Evolutionary conservation across 2,888 invertebrate species (phyloP), one percentile per base, ranked within the genome.

Genomic region (Clitarchus hookeri): DNA sequence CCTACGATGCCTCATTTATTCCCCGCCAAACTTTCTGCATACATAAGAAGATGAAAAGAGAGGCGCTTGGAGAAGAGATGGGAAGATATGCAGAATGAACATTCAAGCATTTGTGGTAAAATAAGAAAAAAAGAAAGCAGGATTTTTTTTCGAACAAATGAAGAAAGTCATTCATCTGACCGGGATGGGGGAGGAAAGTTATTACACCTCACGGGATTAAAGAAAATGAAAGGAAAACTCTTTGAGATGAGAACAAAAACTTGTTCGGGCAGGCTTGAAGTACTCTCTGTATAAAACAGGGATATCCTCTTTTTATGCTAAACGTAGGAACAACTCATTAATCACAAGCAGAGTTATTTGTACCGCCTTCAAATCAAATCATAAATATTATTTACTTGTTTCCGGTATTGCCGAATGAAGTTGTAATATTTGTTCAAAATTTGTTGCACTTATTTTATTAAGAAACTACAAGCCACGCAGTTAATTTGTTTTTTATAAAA

Each of bases 111-210:
- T 65, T 65, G 65, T 65, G 65, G 65, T 11, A 65, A 65, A 65
- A 65, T 65, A 65, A 23, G 25, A 82, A 27, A 82, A 82, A 82
- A 23, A 82, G 25, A 36, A 26, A 82, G 27, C 23, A 82, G 11
- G 23, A 82, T 25, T 36, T 65, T 65, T 80, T 80, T 27, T 27
- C 44, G 80, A 82, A 82, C 36, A 82, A 82, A 82, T 82, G 82
- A 82, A 82, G 82, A 82, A 82, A 82, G 82, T 82, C 82, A 82
- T 82, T 82, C 82, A 82, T 82, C 82, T 82, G 82, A 82, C 82
- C 82, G 27, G 82, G 25, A 82, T 19, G 82, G 44, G 44, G 25
- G 82, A n/a, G 65, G 13, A 82, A 23, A 36, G 44, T 82, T 82
- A 36, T 82, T 27, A 82, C 82, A 36, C 82, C 82, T 27, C 44